Evolutionary conservation across 2,113 vertebrate genomes (phyloP), one percentile per base, ranked within the genome.

Genomic region (Tenebrosternarchus preto): DNA sequence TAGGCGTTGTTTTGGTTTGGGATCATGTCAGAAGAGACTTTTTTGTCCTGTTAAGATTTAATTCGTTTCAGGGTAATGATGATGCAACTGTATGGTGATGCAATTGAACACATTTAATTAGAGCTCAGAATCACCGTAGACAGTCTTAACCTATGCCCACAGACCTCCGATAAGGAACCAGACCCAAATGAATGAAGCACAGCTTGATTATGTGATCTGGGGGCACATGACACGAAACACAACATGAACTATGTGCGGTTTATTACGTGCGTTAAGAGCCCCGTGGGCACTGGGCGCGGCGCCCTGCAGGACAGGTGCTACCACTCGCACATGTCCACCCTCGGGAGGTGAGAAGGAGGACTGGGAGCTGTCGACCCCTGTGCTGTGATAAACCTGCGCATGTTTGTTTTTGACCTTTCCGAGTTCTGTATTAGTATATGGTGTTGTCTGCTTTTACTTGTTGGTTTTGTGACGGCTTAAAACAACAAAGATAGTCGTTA

Each of bases 311-410:
- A 71, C 77, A 78, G 67, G 67, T 79, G 33, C 12, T 64, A 63
- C 50, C 20, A 73, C 19, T 72, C 67, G 63, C 77, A 72, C 67
- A 43, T 78, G 77, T 50, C 56, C 8, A n/a, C 8, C 36, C 64
- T 39, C 31, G 22, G 64, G 29, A 4, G 19, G 33, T 68, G 64
- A 7, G 20, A 20, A 68, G 33, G 33, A 31, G 36, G 64, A 39
- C 64, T 39, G 76, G 55, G 31, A 22, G 55, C 53, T 33, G 67
- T n/a, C n/a, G n/a, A n/a, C n/a, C 11, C 39, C 56, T 8, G 66
- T 20, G 55, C 31, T 55, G 39, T 33, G 43, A 39, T 57, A 56
- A 57, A 17, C 27, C 76, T 33, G n/a, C 11, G 22, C 50, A 31
- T 36, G 19, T 68, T 19, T 68, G 64, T 68, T 36, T n/a, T 68